phyloP scores from a whole-genome alignment of 2,113 vertebrate species.

The Gymnobelideus leadbeateri region DNA sequence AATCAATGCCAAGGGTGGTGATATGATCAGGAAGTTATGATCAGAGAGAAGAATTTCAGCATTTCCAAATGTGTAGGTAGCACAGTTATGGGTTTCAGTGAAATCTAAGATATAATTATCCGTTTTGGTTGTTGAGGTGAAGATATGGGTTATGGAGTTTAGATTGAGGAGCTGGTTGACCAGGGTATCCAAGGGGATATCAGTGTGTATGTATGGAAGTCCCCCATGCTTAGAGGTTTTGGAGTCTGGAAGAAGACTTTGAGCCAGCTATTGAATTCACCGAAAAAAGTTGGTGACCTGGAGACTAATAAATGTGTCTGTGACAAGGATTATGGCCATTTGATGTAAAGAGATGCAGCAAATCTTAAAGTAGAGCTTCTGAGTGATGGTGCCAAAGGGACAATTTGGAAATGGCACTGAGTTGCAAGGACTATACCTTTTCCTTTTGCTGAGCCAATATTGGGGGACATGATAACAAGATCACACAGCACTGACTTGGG shows the following conservation, averaged over 20 bases:
- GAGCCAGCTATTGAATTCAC: background rate
- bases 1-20: background rate
- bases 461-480: background rate
- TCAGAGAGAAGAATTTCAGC: background rate
- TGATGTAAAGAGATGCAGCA: background rate
- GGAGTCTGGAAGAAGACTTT: background rate
- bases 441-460: background rate
- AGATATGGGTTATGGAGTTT: background rate
- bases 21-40: background rate
- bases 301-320: background rate
- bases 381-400: background rate
- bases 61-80: background rate
- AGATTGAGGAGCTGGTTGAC: background rate
- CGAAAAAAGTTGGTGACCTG: background rate
- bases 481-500: background rate
- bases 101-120: background rate
- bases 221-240: background rate
- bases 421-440: background rate
- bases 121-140: background rate
- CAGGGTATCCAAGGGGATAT: background rate
- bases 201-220: background rate
- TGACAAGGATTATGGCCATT: background rate
- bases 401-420: background rate
- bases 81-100: background rate
- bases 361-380: background rate